These are phyloP conservation scores for Spinus olivaceus DNA, from an alignment of 2,797 vertebrate genomes.

Conservation along the genomic window DNA sequence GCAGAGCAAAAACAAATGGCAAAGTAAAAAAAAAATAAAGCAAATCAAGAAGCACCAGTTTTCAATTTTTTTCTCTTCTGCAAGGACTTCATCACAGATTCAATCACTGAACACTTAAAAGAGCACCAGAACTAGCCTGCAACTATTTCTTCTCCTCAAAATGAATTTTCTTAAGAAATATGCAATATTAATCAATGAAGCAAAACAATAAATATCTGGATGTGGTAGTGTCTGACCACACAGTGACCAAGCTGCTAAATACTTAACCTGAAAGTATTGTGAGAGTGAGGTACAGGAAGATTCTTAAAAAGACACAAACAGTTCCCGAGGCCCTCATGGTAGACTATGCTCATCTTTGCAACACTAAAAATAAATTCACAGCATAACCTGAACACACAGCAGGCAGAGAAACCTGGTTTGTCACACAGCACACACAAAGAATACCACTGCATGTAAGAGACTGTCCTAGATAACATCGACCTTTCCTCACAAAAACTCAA, in stretches of 20 bases:
- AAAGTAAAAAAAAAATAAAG: neutral
- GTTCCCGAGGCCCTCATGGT: neutral
- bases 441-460: rapidly evolving
- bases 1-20: neutral
- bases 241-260: neutral
- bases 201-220: neutral
- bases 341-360: neutral
- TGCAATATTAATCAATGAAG: neutral
- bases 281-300: neutral
- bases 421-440: neutral
- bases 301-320: neutral
- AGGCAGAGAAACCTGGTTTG: neutral
- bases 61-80: neutral
- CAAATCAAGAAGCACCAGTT: neutral
- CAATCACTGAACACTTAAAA: neutral
- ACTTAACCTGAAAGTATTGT: neutral
- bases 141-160: neutral
- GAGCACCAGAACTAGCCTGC: neutral
- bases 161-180: neutral
- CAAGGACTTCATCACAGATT: neutral
- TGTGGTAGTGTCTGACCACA: neutral
- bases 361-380: neutral
- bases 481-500: neutral
- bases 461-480: neutral
- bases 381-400: neutral